These are phyloP conservation scores for Oceanodroma tethys DNA, from an alignment of 2,113 vertebrate genomes.

Conservation along the genomic window DNA sequence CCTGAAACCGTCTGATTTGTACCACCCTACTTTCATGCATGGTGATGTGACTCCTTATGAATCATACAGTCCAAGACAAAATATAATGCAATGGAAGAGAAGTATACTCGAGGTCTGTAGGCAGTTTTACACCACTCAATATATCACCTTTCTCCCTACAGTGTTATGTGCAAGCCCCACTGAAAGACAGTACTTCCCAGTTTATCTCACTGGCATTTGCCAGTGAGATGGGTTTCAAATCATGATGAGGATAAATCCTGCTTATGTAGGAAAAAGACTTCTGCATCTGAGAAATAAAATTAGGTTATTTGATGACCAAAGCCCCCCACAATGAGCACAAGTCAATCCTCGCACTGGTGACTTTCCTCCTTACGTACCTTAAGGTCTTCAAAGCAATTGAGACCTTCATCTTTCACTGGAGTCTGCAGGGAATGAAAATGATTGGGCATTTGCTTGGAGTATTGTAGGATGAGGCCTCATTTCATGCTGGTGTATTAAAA, in stretches of 20 bases:
- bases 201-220: not conserved
- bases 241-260: not conserved
- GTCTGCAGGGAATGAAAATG: not conserved
- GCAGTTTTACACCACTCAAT: not conserved
- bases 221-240: not conserved
- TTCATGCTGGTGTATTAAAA: not conserved
- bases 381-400: not conserved
- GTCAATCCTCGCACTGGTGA: not conserved
- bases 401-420: not conserved
- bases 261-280: not conserved
- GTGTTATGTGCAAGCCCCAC: not conserved
- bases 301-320: not conserved
- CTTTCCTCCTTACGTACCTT: not conserved
- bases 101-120: not conserved
- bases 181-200: not conserved
- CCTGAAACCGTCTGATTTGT: not conserved
- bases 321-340: not conserved
- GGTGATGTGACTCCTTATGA: not conserved
- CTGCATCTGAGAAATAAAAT: not conserved
- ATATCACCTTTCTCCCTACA: not conserved
- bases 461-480: not conserved
- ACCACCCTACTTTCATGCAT: not conserved
- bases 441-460: not conserved
- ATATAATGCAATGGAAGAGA: not conserved
- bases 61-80: not conserved